Conservation (phyloP, 2,113 vertebrate species). For the Microcebus murinus region DNA sequence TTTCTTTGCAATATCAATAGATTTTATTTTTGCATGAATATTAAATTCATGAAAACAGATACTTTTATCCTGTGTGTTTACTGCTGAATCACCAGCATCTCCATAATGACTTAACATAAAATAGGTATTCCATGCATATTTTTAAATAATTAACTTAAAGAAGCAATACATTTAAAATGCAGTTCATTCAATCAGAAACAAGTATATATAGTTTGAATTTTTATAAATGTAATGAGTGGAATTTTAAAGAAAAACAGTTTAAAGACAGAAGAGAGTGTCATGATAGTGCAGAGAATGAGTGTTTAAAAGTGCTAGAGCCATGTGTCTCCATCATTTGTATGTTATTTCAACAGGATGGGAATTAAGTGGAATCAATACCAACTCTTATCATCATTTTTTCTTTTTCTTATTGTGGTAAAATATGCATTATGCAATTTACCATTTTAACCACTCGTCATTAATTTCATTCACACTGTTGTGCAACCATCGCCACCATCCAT, state of each 20-base stretch:
- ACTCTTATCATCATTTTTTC: background rate
- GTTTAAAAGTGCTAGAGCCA: background rate
- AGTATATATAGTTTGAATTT: accelerated
- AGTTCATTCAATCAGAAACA: background rate
- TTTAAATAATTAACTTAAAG: background rate
- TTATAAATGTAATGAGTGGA: background rate
- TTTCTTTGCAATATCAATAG: background rate
- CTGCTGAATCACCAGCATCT: background rate
- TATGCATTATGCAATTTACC: background rate
- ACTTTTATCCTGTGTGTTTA: too few species aligned
- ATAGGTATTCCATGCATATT: background rate
- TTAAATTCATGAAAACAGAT: background rate
- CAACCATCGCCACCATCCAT: background rate
- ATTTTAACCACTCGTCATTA: background rate
- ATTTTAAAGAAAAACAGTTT: background rate
- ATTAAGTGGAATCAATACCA: background rate
- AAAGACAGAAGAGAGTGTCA: background rate
- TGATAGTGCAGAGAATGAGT: background rate
- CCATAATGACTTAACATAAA: background rate
- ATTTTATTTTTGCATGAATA: background rate
- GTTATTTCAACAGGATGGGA: background rate
- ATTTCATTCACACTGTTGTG: background rate
- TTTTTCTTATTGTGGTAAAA: background rate
- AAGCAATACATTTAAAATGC: background rate
- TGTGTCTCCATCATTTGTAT: background rate